Evolutionary conservation across 2,797 vertebrate genomes (phyloP), one percentile per base, ranked within the genome.

Genomic region (Threskiornis aethiopicus): DNA sequence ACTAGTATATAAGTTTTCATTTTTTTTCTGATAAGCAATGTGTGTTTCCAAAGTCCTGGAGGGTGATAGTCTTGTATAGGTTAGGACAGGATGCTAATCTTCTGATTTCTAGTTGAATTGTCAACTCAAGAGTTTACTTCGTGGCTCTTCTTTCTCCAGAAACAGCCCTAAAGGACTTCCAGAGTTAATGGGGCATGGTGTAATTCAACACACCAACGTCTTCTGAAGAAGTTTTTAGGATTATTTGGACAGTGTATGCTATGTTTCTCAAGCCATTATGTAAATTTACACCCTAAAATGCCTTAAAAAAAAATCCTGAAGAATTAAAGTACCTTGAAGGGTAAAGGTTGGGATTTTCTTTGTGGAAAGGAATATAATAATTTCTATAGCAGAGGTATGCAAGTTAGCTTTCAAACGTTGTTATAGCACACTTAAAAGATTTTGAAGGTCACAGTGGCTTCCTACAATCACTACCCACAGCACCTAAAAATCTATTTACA

Each of bases 41-140:
- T 6, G 16, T 19, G 21, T 37, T 93, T 57, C 59, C 29, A 10
- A 28, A 46, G 28, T 29, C 41, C 61, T 13, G 26, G 19, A 58
- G n/a, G 37, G 29, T 17, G 8, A 42, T 0, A 31, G n/a, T 29
- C 44, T 25, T 1, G 0, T 3, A 9, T 2, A 22, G 17, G 6
- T 8, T 22, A 51, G 80, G 47, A 25, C 13, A 29, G 55, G 25
- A 75, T 3, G 17, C 35, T 18, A 2, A 25, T 28, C 10, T 13
- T 41, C 35, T 17, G 4, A 59, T 47, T 70, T 65, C 79, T 28
- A 11, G 35, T 5, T 24, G 7, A 75, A 25, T 2, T 33, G 21
- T 25, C 35, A 58, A 7, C 16, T 11, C 79, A 22, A 6, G 26
- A 42, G 44, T 33, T 65, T 18, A 14, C 18, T 49, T 37, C 31